Evolutionary conservation across 1,140 invertebrate species (phyloP), one percentile per base, ranked within the genome.

Genomic region (Eubasilissa regina): DNA sequence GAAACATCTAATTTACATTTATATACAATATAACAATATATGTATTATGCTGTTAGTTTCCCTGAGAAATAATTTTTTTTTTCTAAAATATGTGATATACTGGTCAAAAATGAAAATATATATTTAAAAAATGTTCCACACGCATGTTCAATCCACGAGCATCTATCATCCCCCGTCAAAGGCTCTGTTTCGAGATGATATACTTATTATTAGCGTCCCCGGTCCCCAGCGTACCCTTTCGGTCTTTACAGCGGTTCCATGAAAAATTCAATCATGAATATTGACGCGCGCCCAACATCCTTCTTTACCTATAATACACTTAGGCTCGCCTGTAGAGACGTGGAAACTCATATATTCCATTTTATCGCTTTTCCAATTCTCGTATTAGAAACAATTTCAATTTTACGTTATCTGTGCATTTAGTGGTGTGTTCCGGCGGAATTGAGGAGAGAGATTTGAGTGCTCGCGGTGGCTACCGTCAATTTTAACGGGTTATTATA

Each of bases 211-310:
- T 79, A 82, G 62, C 80, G 62, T 82, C 74, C 79, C 78, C 77
- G 76, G 80, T 82, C 80, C 79, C 80, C 44, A 47, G 77, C 66
- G 73, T 79, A 79, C 77, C 80, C 77, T 79, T 79, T 77, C 45
- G 77, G 58, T 62, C 75, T 66, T 66, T 62, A 64, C 77, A 58
- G 75, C 74, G 58, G 62, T 21, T 78, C 56, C 70, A 82, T 82
- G 78, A 82, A 80, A 82, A 82, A 83, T 83, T 80, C 79, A 80
- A 83, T 83, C 81, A 83, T 83, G 81, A 77, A 83, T 80, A 83
- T 83, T 83, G 81, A 79, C 78, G 72, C 72, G 66, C 64, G 66
- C 51, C 56, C 75, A 55, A 48, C 66, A 70, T 70, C 66, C 45
- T 70, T 70, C 45, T 70, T 70, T 70, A 51, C n/a, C 66, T 21